These are phyloP conservation scores for Bombus breviceps DNA, from an alignment of 1,140 invertebrate genomes.

Conservation along the genomic window DNA sequence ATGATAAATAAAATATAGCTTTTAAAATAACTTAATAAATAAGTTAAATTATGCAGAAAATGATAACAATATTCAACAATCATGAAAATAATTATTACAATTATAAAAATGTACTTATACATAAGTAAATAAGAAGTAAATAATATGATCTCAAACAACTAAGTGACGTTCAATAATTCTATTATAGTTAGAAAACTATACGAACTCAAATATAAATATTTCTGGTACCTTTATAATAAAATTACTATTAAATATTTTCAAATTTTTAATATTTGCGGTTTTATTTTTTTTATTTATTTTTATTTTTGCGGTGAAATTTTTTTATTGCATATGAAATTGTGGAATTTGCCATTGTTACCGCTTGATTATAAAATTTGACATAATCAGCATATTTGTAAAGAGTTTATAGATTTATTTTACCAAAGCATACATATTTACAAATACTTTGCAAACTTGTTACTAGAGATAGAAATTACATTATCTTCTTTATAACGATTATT, in stretches of 20 bases:
- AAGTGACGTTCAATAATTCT: constrained; percentile 13
- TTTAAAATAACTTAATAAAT: background rate
- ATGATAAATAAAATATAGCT: constrained; percentile 31
- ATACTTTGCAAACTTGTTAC: constrained; percentile 70
- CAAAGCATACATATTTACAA: constrained; percentile 77
- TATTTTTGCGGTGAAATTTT: no score
- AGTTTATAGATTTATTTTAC: constrained; percentile 72
- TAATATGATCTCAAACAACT: constrained; percentile 3
- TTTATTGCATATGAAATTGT: constrained; percentile 12
- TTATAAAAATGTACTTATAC: background rate
- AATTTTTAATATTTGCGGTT: constrained; percentile 18
- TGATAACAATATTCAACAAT: background rate
- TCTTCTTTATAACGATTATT: constrained; percentile 40
- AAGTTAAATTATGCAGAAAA: constrained; percentile 6
- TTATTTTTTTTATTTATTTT: no score
- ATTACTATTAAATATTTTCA: constrained; percentile 20
- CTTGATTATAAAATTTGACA: constrained; percentile 52
- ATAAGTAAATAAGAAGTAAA: background rate
- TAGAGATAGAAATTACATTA: constrained; percentile 61
- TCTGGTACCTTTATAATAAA: constrained; percentile 26
- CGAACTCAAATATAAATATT: constrained; percentile 18
- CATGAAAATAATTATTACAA: background rate
- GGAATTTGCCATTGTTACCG: constrained; percentile 21
- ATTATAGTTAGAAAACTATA: constrained; percentile 37
- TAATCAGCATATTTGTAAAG: constrained; percentile 58